phyloP scores from a whole-genome alignment of 2,113 vertebrate genomes.

The Lota lota region DNA sequence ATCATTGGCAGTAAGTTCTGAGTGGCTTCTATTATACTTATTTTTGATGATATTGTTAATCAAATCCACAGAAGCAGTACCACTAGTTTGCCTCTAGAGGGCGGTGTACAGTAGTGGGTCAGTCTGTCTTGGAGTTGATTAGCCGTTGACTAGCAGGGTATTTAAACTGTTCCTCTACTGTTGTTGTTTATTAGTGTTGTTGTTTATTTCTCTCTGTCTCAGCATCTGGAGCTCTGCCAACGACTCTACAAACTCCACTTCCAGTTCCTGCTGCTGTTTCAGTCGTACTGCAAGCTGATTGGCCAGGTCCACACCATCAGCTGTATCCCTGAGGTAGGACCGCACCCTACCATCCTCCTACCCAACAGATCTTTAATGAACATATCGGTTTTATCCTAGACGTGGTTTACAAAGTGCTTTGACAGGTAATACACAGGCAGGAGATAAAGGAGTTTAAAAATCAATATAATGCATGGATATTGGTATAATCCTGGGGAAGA shows the following conservation, averaged over 20 bases:
- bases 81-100: too few relatives aligned
- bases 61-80: neutral
- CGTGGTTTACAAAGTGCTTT: too few relatives aligned
- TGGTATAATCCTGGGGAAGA: too few relatives aligned
- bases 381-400: too few relatives aligned
- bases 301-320: conserved; percentile 88
- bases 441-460: too few relatives aligned
- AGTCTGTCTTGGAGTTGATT: too few relatives aligned
- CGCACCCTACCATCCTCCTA: neutral
- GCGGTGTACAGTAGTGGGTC: too few relatives aligned
- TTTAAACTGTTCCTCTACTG: too few relatives aligned
- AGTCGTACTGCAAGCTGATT: conserved; percentile 94
- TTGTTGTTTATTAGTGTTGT: neutral
- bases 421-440: too few relatives aligned
- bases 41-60: neutral
- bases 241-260: conserved; percentile 94
- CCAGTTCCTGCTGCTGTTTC: conserved; percentile 93
- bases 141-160: too few relatives aligned
- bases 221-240: conserved; percentile 95
- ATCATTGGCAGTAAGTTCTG: conserved; percentile 94
- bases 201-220: conserved; percentile 21
- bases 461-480: too few relatives aligned
- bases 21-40: conserved; percentile 56
- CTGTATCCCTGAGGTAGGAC: conserved; percentile 83
- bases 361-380: neutral